phyloP scores from a whole-genome alignment of 1,140 invertebrate species.

The Potamilus streckersoni region DNA sequence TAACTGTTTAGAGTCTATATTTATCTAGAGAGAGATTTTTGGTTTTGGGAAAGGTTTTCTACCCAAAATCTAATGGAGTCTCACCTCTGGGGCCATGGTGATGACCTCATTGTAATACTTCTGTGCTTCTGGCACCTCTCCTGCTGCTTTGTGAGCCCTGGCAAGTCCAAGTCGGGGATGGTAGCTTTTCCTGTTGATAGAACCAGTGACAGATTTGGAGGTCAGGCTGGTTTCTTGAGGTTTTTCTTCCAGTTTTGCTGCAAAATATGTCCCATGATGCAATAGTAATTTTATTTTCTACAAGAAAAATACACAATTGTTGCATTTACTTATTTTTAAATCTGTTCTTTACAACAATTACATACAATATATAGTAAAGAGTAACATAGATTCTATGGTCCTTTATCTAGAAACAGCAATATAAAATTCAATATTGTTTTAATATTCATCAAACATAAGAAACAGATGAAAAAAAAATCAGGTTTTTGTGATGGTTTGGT shows the following conservation, averaged over 20 bases:
- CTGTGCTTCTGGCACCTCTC: slow-evolving; percentile 52
- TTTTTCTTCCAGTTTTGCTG: slow-evolving; percentile 22
- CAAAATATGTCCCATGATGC: slow-evolving; percentile 12
- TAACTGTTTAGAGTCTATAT: too few species aligned
- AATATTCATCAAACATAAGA: too few species aligned
- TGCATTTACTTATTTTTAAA: too few species aligned
- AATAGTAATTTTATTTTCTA: slow-evolving; percentile 13
- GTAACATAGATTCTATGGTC: too few species aligned
- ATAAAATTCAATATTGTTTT: too few species aligned
- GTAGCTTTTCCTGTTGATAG: slow-evolving; percentile 59
- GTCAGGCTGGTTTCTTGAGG: slow-evolving; percentile 12
- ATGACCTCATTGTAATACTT: slow-evolving; percentile 65
- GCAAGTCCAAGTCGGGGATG: slow-evolving; percentile 60
- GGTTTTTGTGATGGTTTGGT: too few species aligned
- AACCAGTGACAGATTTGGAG: slow-evolving; percentile 29
- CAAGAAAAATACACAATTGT: too few species aligned
- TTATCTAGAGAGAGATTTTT: background rate
- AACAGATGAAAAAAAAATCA: too few species aligned
- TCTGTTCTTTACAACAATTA: too few species aligned
- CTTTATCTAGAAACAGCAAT: too few species aligned
- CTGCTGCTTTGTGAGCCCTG: slow-evolving; percentile 49
- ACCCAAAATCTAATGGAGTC: too few species aligned
- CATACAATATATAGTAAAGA: too few species aligned
- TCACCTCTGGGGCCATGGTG: slow-evolving; percentile 63
- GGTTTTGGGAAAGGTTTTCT: background rate